A percentile compares a stretch with the other conserved stretches of the same genome.
Conservation (phyloP, 2,888 invertebrate species). For the Ganaspis brasiliensis region DNA sequence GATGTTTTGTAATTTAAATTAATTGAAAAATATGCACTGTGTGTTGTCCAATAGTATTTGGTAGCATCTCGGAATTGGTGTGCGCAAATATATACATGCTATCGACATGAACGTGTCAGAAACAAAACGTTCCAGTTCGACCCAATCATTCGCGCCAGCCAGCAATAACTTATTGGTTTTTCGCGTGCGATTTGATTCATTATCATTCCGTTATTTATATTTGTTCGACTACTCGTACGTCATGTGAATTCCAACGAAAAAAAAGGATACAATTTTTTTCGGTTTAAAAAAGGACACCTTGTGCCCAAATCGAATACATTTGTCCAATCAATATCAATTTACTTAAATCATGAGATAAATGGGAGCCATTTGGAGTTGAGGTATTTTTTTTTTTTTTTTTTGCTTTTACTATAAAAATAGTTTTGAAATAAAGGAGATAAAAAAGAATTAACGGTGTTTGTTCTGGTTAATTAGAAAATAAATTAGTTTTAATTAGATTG, state of each 20-base stretch:
- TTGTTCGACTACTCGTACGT: conserved; percentile 68
- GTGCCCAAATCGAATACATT: conserved; percentile 7
- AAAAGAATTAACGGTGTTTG: background rate
- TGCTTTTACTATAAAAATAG: too few species aligned
- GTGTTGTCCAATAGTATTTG: conserved; percentile 74
- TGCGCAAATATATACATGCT: conserved; percentile 49
- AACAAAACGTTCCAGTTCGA: conserved; percentile 62
- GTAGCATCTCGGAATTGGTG: conserved; percentile 44
- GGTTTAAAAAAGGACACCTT: background rate
- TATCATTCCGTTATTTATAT: conserved; percentile 79
- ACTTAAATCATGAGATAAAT: background rate
- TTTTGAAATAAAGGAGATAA: too few species aligned
- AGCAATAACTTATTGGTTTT: conserved; percentile 79
- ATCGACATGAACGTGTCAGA: conserved; percentile 60
- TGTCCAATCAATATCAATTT: conserved; percentile 15
- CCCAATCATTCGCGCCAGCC: conserved; percentile 77
- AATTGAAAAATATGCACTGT: conserved; percentile 80
- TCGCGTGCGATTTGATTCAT: conserved; percentile 79
- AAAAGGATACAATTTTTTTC: conserved; percentile 45
- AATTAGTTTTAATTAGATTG: background rate
- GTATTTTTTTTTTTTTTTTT: too few species aligned
- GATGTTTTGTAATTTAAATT: conserved; percentile 80
- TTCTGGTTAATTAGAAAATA: background rate
- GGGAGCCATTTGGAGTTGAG: too few species aligned
- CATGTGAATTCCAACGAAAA: conserved; percentile 62